A percentile compares a stretch with the other conserved stretches of the same genome.
These are phyloP conservation scores for Lordiphosa mommai DNA, from an alignment of 1,140 invertebrate species.

Conservation along the genomic window DNA sequence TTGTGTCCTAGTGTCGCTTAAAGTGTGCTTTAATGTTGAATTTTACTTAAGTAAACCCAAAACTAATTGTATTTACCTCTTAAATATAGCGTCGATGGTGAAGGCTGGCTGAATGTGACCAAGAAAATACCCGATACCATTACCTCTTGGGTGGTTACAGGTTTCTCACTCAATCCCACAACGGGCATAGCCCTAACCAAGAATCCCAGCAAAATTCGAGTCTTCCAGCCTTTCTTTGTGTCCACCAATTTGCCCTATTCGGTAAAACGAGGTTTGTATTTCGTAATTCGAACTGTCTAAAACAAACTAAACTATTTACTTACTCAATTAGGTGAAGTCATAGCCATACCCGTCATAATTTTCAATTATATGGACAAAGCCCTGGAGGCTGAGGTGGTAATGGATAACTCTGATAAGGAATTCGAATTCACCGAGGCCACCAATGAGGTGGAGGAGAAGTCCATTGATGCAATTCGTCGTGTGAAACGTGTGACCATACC, in stretches of 20 bases:
- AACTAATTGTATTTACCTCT: not conserved
- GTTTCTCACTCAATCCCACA: conserved; percentile 92
- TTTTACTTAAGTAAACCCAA: not conserved
- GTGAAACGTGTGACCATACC: conserved; percentile 84
- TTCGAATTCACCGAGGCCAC: conserved; percentile 88
- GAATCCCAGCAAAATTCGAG: conserved; percentile 86
- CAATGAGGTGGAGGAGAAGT: conserved; percentile 80
- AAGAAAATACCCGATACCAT: conserved; percentile 90
- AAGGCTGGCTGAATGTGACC: conserved; percentile 62
- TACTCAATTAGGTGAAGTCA: conserved; percentile 56
- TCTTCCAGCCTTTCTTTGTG: conserved; percentile 94
- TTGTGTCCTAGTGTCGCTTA: not conserved
- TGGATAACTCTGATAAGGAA: conserved; percentile 89
- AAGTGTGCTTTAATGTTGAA: not conserved
- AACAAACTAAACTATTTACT: not conserved
- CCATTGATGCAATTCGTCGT: conserved; percentile 83
- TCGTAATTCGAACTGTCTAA: not conserved
- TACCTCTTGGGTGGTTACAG: conserved; percentile 95
- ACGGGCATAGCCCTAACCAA: conserved; percentile 91
- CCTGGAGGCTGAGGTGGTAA: conserved; percentile 88
- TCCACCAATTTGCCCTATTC: conserved; percentile 90
- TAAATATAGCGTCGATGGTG: conserved; percentile 25
- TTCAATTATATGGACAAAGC: conserved; percentile 83
- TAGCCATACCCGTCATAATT: conserved; percentile 69
- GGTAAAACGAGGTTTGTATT: conserved; percentile 85